phyloP scores from a whole-genome alignment of 2,113 vertebrate species.

The Pagrus major region DNA sequence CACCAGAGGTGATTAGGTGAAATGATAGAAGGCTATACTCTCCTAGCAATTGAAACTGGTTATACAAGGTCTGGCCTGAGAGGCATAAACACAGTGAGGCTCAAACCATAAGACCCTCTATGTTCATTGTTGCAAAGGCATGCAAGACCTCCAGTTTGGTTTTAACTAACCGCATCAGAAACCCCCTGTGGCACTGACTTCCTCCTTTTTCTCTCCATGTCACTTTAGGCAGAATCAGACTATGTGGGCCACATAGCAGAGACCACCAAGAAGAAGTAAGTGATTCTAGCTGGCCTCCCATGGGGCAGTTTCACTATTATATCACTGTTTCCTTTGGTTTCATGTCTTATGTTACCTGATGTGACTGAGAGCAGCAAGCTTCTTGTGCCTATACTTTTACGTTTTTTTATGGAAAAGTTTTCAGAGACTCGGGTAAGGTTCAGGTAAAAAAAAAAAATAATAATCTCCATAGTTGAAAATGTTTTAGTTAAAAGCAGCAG shows the following conservation, averaged over 20 bases:
- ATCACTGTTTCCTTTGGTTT: not conserved
- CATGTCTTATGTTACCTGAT: constrained; percentile 19
- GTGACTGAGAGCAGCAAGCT: not conserved
- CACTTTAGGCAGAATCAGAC: constrained; percentile 82
- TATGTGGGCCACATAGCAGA: constrained; percentile 84
- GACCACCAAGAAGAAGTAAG: constrained; percentile 86
- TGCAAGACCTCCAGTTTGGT: not conserved
- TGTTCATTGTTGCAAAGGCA: constrained; percentile 3
- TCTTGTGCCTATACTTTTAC: not conserved
- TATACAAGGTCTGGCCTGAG: not conserved
- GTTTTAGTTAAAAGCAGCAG: not conserved
- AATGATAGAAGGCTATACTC: not conserved
- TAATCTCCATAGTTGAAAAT: not conserved
- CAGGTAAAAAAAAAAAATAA: not conserved
- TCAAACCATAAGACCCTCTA: not conserved
- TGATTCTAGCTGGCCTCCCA: constrained; percentile 11
- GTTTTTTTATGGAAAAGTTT: too few relatives aligned
- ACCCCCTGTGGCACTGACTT: not conserved
- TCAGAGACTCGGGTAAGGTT: too few relatives aligned
- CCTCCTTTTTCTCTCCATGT: constrained; percentile 4
- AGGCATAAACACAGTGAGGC: not conserved
- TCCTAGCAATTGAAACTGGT: not conserved
- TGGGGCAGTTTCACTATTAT: not conserved
- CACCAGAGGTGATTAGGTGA: not conserved
- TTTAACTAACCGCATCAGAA: not conserved